Conservation (phyloP, 30 jellyfish, hydroid and myxozoan species). For the Chrysaora quinquecirrha region DNA sequence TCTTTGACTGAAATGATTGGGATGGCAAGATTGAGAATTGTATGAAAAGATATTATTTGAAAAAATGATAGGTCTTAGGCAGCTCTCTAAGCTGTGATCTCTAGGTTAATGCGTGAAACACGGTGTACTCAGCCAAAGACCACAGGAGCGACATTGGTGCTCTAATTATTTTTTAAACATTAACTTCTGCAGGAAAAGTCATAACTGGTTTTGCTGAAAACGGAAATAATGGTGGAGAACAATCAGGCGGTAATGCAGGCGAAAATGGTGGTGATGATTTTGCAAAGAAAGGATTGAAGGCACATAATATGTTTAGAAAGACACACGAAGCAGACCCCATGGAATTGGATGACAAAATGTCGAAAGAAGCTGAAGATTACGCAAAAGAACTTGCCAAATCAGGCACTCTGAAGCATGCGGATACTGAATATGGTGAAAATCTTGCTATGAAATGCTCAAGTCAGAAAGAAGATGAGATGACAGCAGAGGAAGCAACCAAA, state of each 20-base stretch:
- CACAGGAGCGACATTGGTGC: too few species aligned
- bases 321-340: conserved; percentile 80
- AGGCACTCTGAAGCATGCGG: conserved; percentile 59
- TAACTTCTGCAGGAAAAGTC: background rate
- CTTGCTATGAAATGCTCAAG: conserved; percentile 81
- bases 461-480: conserved; percentile 54
- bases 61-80: too few species aligned
- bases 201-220: background rate
- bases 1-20: too few species aligned
- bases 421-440: conserved; percentile 84
- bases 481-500: conserved; percentile 87
- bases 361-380: conserved; percentile 81
- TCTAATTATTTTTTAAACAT: too few species aligned
- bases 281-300: conserved; percentile 69
- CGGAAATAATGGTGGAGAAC: conserved; percentile 1
- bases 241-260: conserved; percentile 7
- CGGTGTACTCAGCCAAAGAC: too few species aligned
- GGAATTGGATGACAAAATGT: conserved; percentile 73
- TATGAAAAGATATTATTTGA: too few species aligned
- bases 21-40: too few species aligned
- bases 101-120: too few species aligned
- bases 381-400: conserved; percentile 77
- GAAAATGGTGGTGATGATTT: conserved; percentile 15
- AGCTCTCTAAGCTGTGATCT: too few species aligned
- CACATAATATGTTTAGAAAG: conserved; percentile 88